These are phyloP conservation scores for Nothura maculosa DNA, from an alignment of 2,797 vertebrate genomes.

Conservation along the genomic window DNA sequence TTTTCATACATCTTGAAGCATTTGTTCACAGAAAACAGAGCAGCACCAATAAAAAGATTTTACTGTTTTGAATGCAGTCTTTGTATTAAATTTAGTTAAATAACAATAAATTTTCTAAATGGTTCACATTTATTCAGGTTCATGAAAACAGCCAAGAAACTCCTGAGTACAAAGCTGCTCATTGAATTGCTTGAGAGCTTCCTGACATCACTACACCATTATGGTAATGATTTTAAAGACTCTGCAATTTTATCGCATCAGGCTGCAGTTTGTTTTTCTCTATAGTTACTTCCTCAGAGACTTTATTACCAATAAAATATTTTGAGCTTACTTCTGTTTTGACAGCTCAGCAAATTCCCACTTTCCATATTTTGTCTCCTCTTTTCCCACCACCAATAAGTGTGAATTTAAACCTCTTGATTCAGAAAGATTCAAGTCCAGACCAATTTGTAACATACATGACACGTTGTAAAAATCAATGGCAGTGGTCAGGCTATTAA, in stretches of 20 bases:
- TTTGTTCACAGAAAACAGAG: background rate
- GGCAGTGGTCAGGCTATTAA: slow-evolving; percentile 56
- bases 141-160: background rate
- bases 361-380: background rate
- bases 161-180: background rate
- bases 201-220: background rate
- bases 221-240: slow-evolving; percentile 27
- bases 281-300: slow-evolving; percentile 38
- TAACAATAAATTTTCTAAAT: background rate
- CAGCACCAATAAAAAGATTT: background rate
- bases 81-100: background rate
- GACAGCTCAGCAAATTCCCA: slow-evolving; percentile 57
- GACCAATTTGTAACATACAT: slow-evolving; percentile 73
- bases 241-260: slow-evolving; percentile 3
- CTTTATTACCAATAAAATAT: slow-evolving; percentile 58
- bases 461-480: slow-evolving; percentile 75
- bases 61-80: background rate
- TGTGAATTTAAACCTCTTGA: slow-evolving; percentile 74
- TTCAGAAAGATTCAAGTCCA: slow-evolving; percentile 60
- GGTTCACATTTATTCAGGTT: background rate
- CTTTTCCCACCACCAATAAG: slow-evolving; percentile 22
- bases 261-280: background rate
- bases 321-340: slow-evolving; percentile 54
- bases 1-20: background rate
- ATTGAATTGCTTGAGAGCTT: background rate